Evolutionary conservation across 2,888 invertebrate species (phyloP), one percentile per base, ranked within the genome.

Genomic region (Chrysopilus asiliformis): DNA sequence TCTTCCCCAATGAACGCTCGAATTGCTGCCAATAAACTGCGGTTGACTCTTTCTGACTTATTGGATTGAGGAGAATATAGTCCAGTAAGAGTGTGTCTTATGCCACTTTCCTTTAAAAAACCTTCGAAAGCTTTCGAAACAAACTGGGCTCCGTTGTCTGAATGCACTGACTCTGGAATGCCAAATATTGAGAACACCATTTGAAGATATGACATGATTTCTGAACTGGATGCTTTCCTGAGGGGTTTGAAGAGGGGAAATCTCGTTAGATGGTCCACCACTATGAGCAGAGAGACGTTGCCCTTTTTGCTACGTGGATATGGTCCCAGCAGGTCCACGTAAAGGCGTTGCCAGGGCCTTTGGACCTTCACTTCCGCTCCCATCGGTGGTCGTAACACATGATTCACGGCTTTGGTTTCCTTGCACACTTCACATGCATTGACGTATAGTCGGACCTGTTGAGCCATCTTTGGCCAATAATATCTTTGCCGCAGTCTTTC

Each of bases 41-140:
- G 35, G 37, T 56, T 56, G 0, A 49, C 44, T 2, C 53, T 39
- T 38, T 55, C 55, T 1, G 49, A 47, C 6, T 52, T 50, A 36
- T 57, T 56, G 2, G 42, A 41, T 43, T 57, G 56, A 0, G 56
- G 53, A 14, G 52, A 48, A 38, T 57, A 55, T 10, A 37, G 29
- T 2, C 47, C 43, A 18, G 45, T 51, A 14, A 40, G 47, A 2
- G 32, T 14, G 4, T 49, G 30, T 9, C 16, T 39, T 1, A 41
- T 25, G 7, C 45, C 36, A 29, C 46, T 49, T 10, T 32, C 34
- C 9, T 19, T 19, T 8, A 43, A 20, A 4, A 48, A 36, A 8
- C 15, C 14, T 17, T 39, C 22, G 18, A 45, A 45, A 30, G 31
- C 10, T 24, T 41, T 38, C 1, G 42, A 32, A 4, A 39, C 26